Base-by-base conservation (phyloP, 1,140 invertebrate genomes). In the Drosophila bipectinata region DNA sequence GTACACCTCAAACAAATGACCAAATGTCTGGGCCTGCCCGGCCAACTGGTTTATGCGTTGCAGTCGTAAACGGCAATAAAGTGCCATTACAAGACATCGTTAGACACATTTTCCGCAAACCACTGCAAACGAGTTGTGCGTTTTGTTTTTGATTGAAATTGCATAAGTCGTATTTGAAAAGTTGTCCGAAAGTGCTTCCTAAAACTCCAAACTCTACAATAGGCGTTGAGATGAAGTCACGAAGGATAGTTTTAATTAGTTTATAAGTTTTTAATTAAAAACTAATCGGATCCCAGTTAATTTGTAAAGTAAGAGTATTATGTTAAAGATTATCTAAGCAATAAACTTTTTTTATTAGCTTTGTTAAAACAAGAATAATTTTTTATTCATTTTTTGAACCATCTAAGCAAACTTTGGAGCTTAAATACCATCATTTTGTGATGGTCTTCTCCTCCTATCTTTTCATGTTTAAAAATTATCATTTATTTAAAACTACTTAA, bases 11-110 rank as follows among this genome's bases (percentile, higher is more conserved):
- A 71, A 18, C 45, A 57, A 71, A 66, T 72, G 74, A 68, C 74
- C 63, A 74, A 71, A 74, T 77, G 64, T 59, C 32, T 64, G 37
- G 49, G 58, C 57, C 57, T 53, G 5, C 60, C 49, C 28, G 51
- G 44, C 72, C 76, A 89, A 88, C 83, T 77, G 84, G 83, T 88
- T 87, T 87, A 60, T 71, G 74, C 59, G 21, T 34, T 80, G 34
- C 54, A 64, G 59, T 39, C 37, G 34, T 45, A 53, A 64, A 26
- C 12, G 60, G 63, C 45, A 58, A 48, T 57, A 76, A 83, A 77
- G 62, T 52, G 34, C 45, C 41, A 77, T 69, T 80, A 68, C 55
- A 60, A 74, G 57, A 77, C 74, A 76, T 57, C 30, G 56, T 45
- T 68, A 72, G 44, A 71, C 34, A 63, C 49, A 77, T 88, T 83